A percentile compares a stretch with the other conserved stretches of the same genome.
Conservation (phyloP, 2,888 invertebrate genomes). For the Agrochola litura region DNA sequence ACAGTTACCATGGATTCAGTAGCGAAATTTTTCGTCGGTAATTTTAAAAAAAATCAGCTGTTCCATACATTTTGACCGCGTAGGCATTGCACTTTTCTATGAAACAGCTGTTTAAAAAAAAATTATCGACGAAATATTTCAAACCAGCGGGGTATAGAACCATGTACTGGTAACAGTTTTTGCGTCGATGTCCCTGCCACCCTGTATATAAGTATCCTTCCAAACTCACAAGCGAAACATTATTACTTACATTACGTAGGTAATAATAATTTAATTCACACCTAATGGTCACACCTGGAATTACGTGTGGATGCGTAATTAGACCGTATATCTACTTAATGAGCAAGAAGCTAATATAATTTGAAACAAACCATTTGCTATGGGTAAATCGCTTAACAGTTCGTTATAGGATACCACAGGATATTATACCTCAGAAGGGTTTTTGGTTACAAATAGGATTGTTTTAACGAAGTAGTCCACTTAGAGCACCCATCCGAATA, state of each 20-base stretch:
- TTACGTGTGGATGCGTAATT: constrained; percentile 52
- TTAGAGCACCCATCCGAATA: too few relatives aligned
- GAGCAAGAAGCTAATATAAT: constrained; percentile 34
- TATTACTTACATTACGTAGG: not conserved
- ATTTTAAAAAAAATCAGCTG: too few relatives aligned
- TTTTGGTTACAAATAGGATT: not conserved
- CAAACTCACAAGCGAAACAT: not conserved
- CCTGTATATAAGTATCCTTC: not conserved
- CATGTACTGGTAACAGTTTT: too few relatives aligned
- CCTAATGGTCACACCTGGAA: constrained; percentile 41
- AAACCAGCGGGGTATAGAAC: too few relatives aligned
- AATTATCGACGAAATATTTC: too few relatives aligned
- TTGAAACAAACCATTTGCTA: constrained; percentile 45
- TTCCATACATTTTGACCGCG: too few relatives aligned
- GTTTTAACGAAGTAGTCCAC: too few relatives aligned
- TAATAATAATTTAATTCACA: constrained; percentile 42
- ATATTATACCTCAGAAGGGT: not conserved
- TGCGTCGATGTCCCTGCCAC: too few relatives aligned
- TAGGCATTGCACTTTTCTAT: too few relatives aligned
- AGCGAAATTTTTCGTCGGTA: too few relatives aligned
- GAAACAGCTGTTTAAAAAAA: too few relatives aligned
- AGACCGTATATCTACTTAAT: constrained; percentile 53
- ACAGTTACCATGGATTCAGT: too few relatives aligned
- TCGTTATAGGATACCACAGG: constrained; percentile 14
- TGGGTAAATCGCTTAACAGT: constrained; percentile 46